phyloP scores from a whole-genome alignment of 2,113 vertebrate species.

The Peromyscus californicus region DNA sequence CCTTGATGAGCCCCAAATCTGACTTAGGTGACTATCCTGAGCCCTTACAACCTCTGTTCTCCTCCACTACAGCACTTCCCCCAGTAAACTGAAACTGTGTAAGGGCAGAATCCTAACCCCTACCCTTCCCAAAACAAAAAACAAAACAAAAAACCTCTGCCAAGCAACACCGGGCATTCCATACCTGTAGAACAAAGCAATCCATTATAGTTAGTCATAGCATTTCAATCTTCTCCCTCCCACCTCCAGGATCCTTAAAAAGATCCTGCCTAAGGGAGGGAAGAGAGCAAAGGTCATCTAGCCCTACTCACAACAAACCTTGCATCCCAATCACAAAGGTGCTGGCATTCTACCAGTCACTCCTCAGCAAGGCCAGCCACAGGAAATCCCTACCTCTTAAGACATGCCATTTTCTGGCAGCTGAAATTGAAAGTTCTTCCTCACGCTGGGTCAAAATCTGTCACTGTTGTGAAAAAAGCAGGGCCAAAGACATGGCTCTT shows the following conservation, averaged over 20 bases:
- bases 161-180: background rate
- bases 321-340: background rate
- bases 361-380: background rate
- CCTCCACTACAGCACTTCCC: background rate
- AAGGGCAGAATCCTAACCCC: background rate
- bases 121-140: background rate
- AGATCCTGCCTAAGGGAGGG: background rate
- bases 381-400: conserved; percentile 42
- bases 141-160: background rate
- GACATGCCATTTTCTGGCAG: conserved; percentile 42
- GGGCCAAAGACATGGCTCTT: background rate
- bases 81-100: background rate
- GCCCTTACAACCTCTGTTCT: background rate
- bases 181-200: background rate
- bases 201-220: background rate
- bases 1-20: too few relatives aligned
- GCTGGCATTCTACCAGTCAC: conserved; percentile 6
- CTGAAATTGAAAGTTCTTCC: conserved; percentile 36
- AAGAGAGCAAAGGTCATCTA: background rate
- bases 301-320: background rate
- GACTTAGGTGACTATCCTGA: background rate
- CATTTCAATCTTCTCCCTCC: background rate
- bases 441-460: conserved; percentile 46
- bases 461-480: background rate
- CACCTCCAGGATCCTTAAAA: background rate